Conservation (phyloP, 2,113 vertebrate species). For the Eolophus roseicapilla region DNA sequence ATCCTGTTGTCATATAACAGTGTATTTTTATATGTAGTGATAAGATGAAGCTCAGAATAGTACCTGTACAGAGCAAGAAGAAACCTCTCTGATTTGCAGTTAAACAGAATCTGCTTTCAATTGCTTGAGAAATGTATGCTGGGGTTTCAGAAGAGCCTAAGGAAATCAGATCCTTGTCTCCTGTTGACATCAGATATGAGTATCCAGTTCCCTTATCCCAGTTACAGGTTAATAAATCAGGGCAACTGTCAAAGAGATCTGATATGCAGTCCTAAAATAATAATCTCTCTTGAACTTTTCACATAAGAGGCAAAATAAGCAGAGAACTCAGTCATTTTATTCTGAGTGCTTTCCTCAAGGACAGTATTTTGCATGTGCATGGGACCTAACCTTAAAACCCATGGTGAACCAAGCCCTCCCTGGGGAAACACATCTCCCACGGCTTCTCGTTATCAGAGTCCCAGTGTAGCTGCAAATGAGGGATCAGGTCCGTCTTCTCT, state of each 20-base stretch:
- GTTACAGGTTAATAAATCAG: neutral
- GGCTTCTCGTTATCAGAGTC: neutral
- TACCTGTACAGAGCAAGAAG: neutral
- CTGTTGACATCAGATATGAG: neutral
- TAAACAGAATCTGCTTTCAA: neutral
- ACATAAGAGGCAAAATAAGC: neutral
- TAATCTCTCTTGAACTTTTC: neutral
- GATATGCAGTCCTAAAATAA: neutral
- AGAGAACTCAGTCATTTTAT: neutral
- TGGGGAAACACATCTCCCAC: neutral
- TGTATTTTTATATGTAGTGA: neutral
- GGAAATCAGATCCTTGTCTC: neutral
- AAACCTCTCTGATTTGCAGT: neutral
- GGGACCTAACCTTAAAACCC: neutral
- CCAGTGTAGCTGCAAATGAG: neutral
- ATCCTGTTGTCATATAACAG: neutral
- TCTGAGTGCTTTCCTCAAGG: neutral
- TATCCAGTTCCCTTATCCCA: neutral
- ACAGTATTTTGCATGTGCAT: neutral
- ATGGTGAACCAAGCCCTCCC: accelerated
- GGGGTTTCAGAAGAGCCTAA: neutral
- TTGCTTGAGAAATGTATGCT: neutral
- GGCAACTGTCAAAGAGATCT: neutral
- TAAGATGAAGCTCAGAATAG: neutral
- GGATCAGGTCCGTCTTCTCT: neutral